These are phyloP conservation scores for Macrobrachium nipponense DNA, from an alignment of 1,140 invertebrate species.

Conservation along the genomic window DNA sequence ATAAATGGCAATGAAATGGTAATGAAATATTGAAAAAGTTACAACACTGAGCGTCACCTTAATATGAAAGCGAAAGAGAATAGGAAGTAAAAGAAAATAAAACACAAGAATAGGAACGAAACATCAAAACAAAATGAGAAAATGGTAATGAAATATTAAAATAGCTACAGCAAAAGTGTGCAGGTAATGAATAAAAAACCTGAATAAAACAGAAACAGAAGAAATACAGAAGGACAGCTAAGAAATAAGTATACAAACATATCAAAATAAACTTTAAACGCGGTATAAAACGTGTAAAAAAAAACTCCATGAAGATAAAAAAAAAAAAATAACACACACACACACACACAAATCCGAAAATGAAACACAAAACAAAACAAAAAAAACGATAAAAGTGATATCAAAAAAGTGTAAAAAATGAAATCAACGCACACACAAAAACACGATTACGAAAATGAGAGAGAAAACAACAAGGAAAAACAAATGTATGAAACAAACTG, in stretches of 20 bases:
- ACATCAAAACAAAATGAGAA: not conserved
- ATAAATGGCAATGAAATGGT: not conserved
- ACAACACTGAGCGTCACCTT: not conserved
- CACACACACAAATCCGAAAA: not conserved
- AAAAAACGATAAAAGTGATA: not conserved
- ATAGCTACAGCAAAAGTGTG: not conserved
- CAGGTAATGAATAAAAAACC: not conserved
- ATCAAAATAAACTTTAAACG: not conserved
- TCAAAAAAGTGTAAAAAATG: not conserved
- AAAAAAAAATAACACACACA: no score
- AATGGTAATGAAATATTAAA: not conserved
- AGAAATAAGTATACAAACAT: not conserved
- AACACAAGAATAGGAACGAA: not conserved
- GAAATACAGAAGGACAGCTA: not conserved
- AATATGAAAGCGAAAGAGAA: not conserved
- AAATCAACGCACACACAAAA: no score
- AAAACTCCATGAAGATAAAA: not conserved
- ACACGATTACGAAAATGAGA: not conserved
- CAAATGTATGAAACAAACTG: not conserved
- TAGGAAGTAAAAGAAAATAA: not conserved
- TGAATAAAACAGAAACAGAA: not conserved
- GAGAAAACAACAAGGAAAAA: not conserved
- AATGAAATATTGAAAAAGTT: not conserved
- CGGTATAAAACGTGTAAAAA: not conserved
- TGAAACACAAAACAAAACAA: not conserved